These are phyloP conservation scores for Machimus rusticus DNA, from an alignment of 2,888 invertebrate species.

Conservation along the genomic window DNA sequence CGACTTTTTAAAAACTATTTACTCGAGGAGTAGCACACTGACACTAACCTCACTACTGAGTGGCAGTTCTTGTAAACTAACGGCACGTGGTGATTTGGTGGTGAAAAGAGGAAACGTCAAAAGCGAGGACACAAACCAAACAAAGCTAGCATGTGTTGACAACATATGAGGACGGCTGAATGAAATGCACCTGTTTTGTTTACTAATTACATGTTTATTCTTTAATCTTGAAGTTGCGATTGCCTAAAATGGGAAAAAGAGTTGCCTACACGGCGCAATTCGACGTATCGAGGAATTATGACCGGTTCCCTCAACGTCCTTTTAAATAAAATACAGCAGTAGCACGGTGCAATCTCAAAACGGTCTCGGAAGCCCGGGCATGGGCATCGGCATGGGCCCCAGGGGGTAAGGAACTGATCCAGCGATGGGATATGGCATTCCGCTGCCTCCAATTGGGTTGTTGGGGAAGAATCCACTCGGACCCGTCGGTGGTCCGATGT, in stretches of 20 bases:
- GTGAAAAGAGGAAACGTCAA: background rate
- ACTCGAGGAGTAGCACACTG: background rate
- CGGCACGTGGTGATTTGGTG: background rate
- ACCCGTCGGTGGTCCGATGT: conserved; percentile 52
- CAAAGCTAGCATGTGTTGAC: background rate
- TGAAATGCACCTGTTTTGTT: background rate
- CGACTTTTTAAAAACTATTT: background rate
- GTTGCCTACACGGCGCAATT: background rate
- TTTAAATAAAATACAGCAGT: background rate
- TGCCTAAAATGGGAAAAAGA: background rate
- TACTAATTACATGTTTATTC: background rate
- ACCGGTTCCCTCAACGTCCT: background rate
- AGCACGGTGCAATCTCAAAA: conserved; percentile 10
- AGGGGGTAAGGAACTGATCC: conserved; percentile 60
- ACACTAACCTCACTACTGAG: background rate
- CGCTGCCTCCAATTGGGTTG: conserved; percentile 61
- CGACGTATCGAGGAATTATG: background rate
- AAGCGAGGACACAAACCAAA: background rate
- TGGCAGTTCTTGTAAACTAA: background rate
- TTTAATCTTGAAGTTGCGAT: background rate
- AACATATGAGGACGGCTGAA: background rate
- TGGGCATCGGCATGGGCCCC: conserved; percentile 79
- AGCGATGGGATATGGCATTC: conserved; percentile 69
- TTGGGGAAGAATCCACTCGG: conserved; percentile 55
- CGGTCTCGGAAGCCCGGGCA: conserved; percentile 67